phyloP scores from a whole-genome alignment of 2,888 invertebrate species.

The Octonoba sinensis region DNA sequence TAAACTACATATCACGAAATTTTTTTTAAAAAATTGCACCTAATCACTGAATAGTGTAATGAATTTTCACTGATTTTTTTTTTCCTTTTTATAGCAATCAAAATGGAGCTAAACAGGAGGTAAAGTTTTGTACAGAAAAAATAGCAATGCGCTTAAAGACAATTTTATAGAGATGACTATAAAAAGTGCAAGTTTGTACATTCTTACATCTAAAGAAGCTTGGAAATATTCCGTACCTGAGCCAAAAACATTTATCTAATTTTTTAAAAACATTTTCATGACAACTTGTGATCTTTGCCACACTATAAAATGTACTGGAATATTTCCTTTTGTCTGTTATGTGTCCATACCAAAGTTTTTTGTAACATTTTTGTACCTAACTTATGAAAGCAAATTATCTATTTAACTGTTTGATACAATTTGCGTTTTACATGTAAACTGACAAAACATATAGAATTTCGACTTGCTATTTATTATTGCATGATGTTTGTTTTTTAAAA shows the following conservation, averaged over 20 bases:
- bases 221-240: not conserved
- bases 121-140: constrained; percentile 67
- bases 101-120: constrained; percentile 65
- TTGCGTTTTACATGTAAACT: too few relatives aligned
- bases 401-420: too few relatives aligned
- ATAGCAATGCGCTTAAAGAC: not conserved
- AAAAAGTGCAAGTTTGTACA: not conserved
- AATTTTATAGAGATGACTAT: not conserved
- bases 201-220: not conserved
- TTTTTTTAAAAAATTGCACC: too few relatives aligned
- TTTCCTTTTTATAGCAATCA: constrained; percentile 51
- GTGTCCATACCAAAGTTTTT: constrained; percentile 32
- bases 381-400: not conserved
- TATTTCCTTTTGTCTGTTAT: constrained; percentile 19
- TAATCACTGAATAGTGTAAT: too few relatives aligned
- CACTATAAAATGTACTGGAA: constrained; percentile 24
- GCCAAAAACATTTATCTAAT: too few relatives aligned
- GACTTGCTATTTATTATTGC: too few relatives aligned
- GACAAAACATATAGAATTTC: too few relatives aligned
- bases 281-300: constrained; percentile 17
- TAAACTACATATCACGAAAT: too few relatives aligned
- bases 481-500: too few relatives aligned
- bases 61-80: too few relatives aligned
- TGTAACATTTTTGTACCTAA: constrained; percentile 22
- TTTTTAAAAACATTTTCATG: too few relatives aligned